A percentile compares a stretch with the other conserved stretches of the same genome.
Evolutionary conservation across 2,113 vertebrate genomes (phyloP).

Genomic region (Fukomys damarensis): DNA sequence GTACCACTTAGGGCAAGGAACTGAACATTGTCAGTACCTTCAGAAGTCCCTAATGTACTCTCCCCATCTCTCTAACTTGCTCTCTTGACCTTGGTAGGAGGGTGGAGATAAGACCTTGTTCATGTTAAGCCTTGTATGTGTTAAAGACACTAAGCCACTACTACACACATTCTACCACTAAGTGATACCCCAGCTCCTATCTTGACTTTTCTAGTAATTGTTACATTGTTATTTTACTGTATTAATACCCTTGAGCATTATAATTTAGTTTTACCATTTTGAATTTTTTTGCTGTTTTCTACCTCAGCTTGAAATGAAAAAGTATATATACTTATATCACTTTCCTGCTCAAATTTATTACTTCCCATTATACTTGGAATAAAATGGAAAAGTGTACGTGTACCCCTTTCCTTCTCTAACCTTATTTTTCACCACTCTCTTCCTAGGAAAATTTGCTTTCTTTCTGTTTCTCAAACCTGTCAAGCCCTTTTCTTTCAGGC

Average conservation of each 20-base stretch:
- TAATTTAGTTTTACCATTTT: background rate
- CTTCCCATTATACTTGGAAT: background rate
- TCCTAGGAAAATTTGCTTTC: slow-evolving; percentile 33
- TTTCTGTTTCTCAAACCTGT: slow-evolving; percentile 13
- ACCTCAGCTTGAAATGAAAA: slow-evolving; percentile 12
- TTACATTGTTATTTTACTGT: slow-evolving; percentile 34
- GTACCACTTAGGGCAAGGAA: background rate
- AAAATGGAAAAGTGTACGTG: background rate
- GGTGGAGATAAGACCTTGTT: background rate
- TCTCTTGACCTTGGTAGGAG: background rate
- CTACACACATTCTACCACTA: background rate
- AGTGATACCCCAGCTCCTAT: background rate
- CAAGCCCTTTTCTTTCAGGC: background rate
- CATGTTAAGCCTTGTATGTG: background rate
- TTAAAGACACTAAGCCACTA: background rate
- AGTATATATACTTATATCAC: background rate
- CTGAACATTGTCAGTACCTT: background rate
- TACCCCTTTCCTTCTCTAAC: background rate
- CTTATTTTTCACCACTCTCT: background rate
- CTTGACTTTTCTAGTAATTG: slow-evolving; percentile 8
- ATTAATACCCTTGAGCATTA: background rate
- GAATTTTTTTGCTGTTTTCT: background rate
- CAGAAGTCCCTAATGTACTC: background rate
- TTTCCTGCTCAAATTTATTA: slow-evolving; percentile 26
- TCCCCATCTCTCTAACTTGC: background rate